Evolutionary conservation across 1,140 invertebrate genomes (phyloP).

Genomic region (Pteromalus puparum): DNA sequence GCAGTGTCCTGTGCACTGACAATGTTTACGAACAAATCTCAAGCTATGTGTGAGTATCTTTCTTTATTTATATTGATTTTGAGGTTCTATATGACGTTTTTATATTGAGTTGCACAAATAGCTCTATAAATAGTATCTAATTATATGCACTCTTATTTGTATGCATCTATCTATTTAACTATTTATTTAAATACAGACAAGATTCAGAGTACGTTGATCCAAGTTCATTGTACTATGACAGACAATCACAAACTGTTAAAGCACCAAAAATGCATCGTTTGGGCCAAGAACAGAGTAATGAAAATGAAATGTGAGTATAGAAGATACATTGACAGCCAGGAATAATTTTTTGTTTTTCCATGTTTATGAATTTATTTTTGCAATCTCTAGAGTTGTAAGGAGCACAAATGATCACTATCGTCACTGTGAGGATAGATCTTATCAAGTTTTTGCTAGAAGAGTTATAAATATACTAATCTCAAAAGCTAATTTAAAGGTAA

Average conservation of each 20-base stretch:
- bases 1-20: background rate
- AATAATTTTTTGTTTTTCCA: background rate
- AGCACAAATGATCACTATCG: background rate
- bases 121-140: background rate
- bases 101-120: too few relatives aligned
- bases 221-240: slow-evolving; percentile 61
- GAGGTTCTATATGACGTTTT: too few relatives aligned
- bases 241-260: slow-evolving; percentile 17
- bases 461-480: slow-evolving; percentile 61
- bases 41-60: slow-evolving; percentile 18
- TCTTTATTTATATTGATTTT: background rate
- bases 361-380: background rate
- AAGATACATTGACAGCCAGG: background rate
- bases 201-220: slow-evolving; percentile 59
- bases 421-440: slow-evolving; percentile 50
- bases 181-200: slow-evolving; percentile 48
- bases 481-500: slow-evolving; percentile 60
- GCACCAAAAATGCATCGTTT: slow-evolving; percentile 28
- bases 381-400: background rate
- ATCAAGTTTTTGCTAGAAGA: slow-evolving; percentile 61
- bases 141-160: background rate
- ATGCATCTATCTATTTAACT: background rate
- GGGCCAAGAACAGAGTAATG: background rate
- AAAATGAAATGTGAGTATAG: slow-evolving; percentile 17
- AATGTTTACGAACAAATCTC: slow-evolving; percentile 43